Conservation (phyloP, 2,797 vertebrate genomes). For the Ctenopoma kingsleyae region DNA sequence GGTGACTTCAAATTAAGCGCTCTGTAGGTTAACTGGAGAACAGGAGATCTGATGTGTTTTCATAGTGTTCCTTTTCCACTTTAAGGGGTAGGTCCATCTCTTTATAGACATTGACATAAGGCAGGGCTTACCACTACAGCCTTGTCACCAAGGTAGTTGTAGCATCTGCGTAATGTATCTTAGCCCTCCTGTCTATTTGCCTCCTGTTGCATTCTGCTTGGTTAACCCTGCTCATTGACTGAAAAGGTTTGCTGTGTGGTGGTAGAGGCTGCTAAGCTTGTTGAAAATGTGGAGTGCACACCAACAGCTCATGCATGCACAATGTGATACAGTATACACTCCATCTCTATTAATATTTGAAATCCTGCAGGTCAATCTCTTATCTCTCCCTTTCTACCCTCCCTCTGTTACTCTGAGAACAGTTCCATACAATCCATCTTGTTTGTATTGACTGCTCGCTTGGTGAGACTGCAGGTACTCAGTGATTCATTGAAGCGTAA, state of each 20-base stretch:
- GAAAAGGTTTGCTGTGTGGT: constrained; percentile 34
- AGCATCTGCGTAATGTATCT: constrained; percentile 28
- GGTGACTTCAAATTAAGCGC: too few relatives aligned
- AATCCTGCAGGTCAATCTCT: constrained; percentile 61
- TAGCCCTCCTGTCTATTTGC: constrained; percentile 26
- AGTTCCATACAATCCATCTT: constrained; percentile 46
- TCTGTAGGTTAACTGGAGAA: too few relatives aligned
- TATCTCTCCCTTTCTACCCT: constrained; percentile 27
- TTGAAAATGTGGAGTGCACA: constrained; percentile 62
- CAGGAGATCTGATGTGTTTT: too few relatives aligned
- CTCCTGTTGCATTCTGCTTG: constrained; percentile 49
- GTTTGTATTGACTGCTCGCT: constrained; percentile 46
- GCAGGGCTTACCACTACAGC: constrained; percentile 4
- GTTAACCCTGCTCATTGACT: constrained; percentile 39
- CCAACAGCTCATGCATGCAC: constrained; percentile 69
- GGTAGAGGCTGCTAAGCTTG: constrained; percentile 46
- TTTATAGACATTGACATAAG: constrained; percentile 2
- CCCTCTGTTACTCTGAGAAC: constrained; percentile 26
- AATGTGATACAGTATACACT: constrained; percentile 54
- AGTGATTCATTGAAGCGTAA: constrained; percentile 36
- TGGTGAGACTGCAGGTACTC: constrained; percentile 21
- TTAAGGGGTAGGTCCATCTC: too few relatives aligned
- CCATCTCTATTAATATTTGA: constrained; percentile 73
- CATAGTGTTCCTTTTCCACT: too few relatives aligned
- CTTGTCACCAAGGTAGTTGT: background rate